These are phyloP conservation scores for Drosophila funebris DNA, from an alignment of 1,140 invertebrate genomes.

Conservation along the genomic window DNA sequence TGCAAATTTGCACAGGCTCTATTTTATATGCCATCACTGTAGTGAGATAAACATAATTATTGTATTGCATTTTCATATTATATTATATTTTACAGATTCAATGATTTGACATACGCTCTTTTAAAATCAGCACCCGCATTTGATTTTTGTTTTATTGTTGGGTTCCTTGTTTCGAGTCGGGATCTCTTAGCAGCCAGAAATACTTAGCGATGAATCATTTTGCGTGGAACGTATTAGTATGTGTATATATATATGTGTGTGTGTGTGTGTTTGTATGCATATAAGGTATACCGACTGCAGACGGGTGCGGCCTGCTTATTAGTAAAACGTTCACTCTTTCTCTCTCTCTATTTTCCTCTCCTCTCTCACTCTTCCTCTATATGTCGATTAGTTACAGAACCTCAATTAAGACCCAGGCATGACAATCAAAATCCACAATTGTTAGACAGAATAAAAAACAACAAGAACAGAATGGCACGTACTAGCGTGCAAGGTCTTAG, in stretches of 20 bases:
- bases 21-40: not conserved
- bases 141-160: not conserved
- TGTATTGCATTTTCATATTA: not conserved
- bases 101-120: not conserved
- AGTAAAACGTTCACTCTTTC: constrained; percentile 36
- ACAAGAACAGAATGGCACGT: constrained; percentile 23
- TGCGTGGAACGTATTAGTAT: not conserved
- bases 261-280: not conserved
- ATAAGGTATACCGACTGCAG: not conserved
- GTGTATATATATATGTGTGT: not conserved
- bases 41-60: not conserved
- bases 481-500: constrained; percentile 39
- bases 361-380: constrained; percentile 21
- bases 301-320: constrained; percentile 11
- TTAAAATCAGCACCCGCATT: not conserved
- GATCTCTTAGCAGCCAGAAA: constrained; percentile 2
- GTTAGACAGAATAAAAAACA: constrained; percentile 27
- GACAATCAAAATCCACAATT: constrained; percentile 49
- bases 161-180: not conserved
- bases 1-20: too few relatives aligned
- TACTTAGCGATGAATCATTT: constrained; percentile 12
- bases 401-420: constrained; percentile 46
- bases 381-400: constrained; percentile 49
- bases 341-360: not conserved
- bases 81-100: not conserved